Percentiles rank a stretch among this genome's conserved stretches.
Conservation (phyloP, 2,888 invertebrate genomes). For the Suillia variegata region DNA sequence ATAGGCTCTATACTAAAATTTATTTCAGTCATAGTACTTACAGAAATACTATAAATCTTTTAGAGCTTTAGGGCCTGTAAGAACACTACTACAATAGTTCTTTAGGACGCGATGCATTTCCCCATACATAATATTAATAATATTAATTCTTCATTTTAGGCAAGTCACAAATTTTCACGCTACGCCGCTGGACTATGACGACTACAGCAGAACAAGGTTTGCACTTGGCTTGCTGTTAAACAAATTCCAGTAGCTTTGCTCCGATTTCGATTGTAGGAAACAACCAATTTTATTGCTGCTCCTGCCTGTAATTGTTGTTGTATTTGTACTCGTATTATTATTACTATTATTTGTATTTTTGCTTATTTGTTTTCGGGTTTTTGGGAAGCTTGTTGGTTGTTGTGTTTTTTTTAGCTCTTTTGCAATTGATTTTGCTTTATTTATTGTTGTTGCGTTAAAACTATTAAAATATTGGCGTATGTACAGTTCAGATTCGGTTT, state of each 20-base stretch:
- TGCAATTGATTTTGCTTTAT: constrained; percentile 52
- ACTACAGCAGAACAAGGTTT: constrained; percentile 40
- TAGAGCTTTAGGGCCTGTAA: too few species aligned
- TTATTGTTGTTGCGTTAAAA: constrained; percentile 52
- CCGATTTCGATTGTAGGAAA: constrained; percentile 38
- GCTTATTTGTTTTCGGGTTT: constrained; percentile 33
- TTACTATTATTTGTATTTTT: constrained; percentile 50
- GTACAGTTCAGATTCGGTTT: constrained; percentile 28
- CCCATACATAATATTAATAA: too few species aligned
- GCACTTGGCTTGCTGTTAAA: constrained; percentile 43
- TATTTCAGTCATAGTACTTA: too few species aligned
- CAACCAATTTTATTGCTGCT: constrained; percentile 49
- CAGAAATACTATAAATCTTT: too few species aligned
- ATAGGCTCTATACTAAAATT: too few species aligned
- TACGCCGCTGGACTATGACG: too few species aligned
- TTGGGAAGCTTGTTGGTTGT: neutral
- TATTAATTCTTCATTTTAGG: too few species aligned
- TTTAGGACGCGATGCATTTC: too few species aligned
- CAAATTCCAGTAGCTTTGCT: constrained; percentile 46
- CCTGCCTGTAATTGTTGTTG: constrained; percentile 35
- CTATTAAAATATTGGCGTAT: constrained; percentile 51
- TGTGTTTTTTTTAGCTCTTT: constrained; percentile 7
- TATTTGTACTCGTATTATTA: constrained; percentile 38
- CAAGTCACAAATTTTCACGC: too few species aligned
- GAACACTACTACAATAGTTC: too few species aligned